Evolutionary conservation across 2,113 vertebrate species (phyloP).

Genomic region (Atherinomorus stipes): DNA sequence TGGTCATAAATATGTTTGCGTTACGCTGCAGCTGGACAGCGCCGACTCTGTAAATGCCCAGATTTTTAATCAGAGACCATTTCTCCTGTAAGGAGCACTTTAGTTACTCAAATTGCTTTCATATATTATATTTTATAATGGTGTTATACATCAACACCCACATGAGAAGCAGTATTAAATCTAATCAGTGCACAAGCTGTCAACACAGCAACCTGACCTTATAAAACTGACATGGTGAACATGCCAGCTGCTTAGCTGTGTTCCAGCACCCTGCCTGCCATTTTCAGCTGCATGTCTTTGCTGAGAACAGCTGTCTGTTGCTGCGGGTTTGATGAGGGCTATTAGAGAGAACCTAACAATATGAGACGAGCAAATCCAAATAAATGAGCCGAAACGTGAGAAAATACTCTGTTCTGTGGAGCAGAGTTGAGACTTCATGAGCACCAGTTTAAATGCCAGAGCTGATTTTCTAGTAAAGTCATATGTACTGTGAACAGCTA

Average conservation of each 20-base stretch:
- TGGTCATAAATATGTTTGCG: slow-evolving; percentile 4
- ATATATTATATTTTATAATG: neutral
- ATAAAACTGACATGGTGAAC: neutral
- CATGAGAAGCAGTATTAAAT: neutral
- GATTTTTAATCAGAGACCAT: slow-evolving; percentile 2
- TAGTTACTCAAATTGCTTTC: slow-evolving; percentile 2
- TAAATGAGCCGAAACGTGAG: neutral
- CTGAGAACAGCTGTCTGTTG: neutral
- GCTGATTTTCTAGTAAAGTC: neutral
- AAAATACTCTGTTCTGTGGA: neutral
- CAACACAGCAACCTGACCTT: slow-evolving; percentile 6
- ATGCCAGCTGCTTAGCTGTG: neutral
- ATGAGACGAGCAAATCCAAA: neutral
- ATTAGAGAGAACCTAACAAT: neutral
- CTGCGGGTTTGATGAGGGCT: neutral
- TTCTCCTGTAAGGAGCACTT: neutral
- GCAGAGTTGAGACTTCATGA: neutral
- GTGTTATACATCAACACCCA: neutral
- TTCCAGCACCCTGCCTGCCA: neutral
- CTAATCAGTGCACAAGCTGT: slow-evolving; percentile 1
- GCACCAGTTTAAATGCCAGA: too few species aligned
- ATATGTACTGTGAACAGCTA: too few species aligned
- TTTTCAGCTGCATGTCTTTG: neutral
- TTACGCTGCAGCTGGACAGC: neutral
- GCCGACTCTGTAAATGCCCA: neutral